A percentile compares a stretch with the other conserved stretches of the same genome.
Evolutionary conservation across 1,140 invertebrate species (phyloP).

Genomic region (Trachelipus rathkii): DNA sequence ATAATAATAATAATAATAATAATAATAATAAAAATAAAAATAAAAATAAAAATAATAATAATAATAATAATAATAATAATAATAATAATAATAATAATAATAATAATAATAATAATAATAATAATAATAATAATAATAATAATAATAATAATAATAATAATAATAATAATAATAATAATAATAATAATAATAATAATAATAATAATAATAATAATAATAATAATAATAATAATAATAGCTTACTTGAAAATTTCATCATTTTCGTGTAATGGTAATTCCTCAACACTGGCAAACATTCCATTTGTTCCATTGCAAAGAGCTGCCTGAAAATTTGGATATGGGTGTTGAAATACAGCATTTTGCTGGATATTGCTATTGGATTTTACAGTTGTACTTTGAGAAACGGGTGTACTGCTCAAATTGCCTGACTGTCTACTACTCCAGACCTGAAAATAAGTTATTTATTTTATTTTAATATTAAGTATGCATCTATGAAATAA

Average conservation of each 20-base stretch:
- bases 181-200: no score
- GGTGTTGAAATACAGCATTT: neutral
- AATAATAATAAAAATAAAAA: no score
- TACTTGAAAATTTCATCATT: conserved; percentile 12
- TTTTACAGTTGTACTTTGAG: conserved; percentile 4
- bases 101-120: no score
- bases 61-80: no score
- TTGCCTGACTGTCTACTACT: neutral
- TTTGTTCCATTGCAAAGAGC: neutral
- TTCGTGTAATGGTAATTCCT: neutral
- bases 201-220: no score
- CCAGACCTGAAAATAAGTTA: neutral
- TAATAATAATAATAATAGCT: neutral
- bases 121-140: no score
- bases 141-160: no score
- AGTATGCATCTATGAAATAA: neutral
- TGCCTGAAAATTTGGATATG: neutral
- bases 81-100: no score
- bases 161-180: no score
- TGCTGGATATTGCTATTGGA: neutral
- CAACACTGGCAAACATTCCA: neutral
- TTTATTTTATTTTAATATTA: neutral
- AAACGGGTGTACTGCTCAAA: neutral
- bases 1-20: no score
- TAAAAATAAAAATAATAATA: no score